Conservation (phyloP, 1,140 invertebrate genomes). For the Ganaspis sp. region DNA sequence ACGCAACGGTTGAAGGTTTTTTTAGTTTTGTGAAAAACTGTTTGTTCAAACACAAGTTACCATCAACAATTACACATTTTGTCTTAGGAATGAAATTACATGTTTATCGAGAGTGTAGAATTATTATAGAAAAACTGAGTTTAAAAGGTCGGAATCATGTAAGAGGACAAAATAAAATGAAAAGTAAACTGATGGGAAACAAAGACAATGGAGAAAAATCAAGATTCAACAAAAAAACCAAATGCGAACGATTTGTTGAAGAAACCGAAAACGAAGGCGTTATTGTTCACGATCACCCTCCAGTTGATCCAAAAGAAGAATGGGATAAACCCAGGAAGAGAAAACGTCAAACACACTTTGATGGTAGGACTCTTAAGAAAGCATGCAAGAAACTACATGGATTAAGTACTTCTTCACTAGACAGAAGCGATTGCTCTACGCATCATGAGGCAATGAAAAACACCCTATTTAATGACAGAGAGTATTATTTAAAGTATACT, state of each 20-base stretch:
- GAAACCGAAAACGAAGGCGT: background rate
- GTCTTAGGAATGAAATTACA: background rate
- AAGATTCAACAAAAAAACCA: too few relatives aligned
- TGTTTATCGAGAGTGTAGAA: background rate
- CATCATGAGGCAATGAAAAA: background rate
- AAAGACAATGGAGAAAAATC: background rate
- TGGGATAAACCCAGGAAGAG: background rate
- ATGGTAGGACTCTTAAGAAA: background rate
- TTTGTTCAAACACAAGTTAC: background rate
- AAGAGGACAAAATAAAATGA: too few relatives aligned
- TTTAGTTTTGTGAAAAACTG: background rate
- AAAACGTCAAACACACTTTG: background rate
- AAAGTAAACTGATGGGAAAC: background rate
- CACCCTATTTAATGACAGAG: background rate
- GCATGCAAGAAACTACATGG: background rate
- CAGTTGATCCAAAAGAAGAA: background rate
- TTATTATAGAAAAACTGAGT: background rate
- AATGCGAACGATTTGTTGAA: too few relatives aligned
- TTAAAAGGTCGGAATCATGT: background rate
- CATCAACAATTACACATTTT: background rate
- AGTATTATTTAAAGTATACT: background rate
- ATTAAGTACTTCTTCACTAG: background rate
- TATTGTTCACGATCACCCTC: background rate
- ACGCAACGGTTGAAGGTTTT: background rate
- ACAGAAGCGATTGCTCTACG: background rate